phyloP scores from a whole-genome alignment of 2,113 vertebrate species.

The Rissa tridactyla region DNA sequence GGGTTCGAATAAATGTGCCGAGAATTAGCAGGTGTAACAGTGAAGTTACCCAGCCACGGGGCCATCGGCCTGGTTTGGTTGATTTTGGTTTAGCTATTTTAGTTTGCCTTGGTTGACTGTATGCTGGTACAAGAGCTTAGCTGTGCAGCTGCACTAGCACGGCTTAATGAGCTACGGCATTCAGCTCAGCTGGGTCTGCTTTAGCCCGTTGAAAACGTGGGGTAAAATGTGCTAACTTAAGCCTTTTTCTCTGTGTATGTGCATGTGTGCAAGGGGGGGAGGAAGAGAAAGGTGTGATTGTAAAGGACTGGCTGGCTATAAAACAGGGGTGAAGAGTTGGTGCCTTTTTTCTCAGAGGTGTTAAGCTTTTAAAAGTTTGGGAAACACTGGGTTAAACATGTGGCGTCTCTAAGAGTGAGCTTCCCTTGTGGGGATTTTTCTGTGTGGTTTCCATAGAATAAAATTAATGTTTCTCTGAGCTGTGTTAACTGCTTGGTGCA shows the following conservation, averaged over 20 bases:
- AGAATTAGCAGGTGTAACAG: not conserved
- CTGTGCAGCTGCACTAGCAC: not conserved
- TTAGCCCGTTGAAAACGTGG: not conserved
- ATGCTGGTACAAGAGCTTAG: not conserved
- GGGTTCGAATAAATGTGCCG: not conserved
- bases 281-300: conserved; percentile 25
- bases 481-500: conserved; percentile 54
- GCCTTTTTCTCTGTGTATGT: not conserved
- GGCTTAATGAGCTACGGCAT: not conserved
- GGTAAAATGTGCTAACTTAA: not conserved
- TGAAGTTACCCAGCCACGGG: not conserved
- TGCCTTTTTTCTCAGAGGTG: conserved; percentile 53
- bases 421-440: conserved; percentile 15
- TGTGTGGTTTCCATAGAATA: conserved; percentile 21
- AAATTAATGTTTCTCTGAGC: conserved; percentile 48
- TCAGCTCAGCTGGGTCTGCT: not conserved
- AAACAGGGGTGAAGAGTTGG: conserved; percentile 43
- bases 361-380: conserved; percentile 60
- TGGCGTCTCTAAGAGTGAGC: conserved; percentile 3
- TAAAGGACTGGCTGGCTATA: conserved; percentile 26
- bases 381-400: conserved; percentile 45
- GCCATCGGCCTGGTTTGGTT: not conserved
- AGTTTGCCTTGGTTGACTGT: not conserved
- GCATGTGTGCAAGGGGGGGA: not conserved
- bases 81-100: not conserved